Conservation (phyloP, 2,888 invertebrate genomes). For the Cerastis rubricosa region DNA sequence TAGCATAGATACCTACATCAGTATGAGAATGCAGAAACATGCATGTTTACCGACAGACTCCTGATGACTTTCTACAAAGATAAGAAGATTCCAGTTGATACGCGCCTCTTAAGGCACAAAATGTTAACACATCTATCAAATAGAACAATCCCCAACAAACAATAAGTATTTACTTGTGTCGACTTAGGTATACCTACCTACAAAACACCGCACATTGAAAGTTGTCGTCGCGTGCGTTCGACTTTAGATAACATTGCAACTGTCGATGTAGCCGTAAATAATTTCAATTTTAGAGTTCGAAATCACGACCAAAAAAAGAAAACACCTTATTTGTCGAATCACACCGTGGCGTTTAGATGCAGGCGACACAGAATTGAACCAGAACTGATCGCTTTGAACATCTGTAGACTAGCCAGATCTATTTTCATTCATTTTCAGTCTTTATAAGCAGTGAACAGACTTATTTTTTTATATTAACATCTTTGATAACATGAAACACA, state of each 20-base stretch:
- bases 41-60: background rate
- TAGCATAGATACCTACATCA: background rate
- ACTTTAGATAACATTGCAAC: conserved; percentile 35
- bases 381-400: conserved; percentile 45
- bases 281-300: conserved; percentile 35
- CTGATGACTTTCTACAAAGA: background rate
- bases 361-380: conserved; percentile 31
- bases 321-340: conserved; percentile 38
- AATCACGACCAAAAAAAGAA: conserved; percentile 44
- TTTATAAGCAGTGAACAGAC: background rate
- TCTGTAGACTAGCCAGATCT: conserved; percentile 16
- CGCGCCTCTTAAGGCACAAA: background rate
- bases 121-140: background rate
- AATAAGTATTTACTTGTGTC: background rate
- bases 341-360: conserved; percentile 37
- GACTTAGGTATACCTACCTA: no score
- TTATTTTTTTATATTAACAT: background rate
- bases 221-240: conserved; percentile 23
- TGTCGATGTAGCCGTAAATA: conserved; percentile 48
- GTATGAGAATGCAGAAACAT: background rate
- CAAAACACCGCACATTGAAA: conserved; percentile 20
- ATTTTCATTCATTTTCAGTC: background rate
- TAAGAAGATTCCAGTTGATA: background rate
- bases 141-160: background rate
- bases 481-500: background rate